These are phyloP conservation scores for Bathynomus jamesi DNA, from an alignment of 1,140 invertebrate species.

Conservation along the genomic window DNA sequence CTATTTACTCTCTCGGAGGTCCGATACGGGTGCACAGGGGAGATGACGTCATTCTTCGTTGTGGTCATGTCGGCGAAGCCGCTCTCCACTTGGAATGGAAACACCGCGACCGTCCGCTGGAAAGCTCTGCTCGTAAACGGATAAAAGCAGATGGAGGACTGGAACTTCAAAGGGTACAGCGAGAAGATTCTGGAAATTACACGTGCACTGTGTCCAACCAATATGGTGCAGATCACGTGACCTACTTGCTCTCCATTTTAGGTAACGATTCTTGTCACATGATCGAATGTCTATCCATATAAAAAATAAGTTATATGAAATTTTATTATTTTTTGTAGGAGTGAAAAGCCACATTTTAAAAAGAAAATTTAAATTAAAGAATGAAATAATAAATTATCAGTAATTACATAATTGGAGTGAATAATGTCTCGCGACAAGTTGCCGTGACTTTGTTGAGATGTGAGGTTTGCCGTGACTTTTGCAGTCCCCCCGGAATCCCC, in stretches of 20 bases:
- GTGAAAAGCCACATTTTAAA: no score
- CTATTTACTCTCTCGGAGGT: slow-evolving; percentile 60
- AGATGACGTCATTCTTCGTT: slow-evolving; percentile 66
- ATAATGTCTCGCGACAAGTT: no score
- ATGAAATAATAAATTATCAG: no score
- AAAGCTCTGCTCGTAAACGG: slow-evolving; percentile 16
- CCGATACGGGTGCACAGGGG: slow-evolving; percentile 67
- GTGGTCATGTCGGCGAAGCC: slow-evolving; percentile 65
- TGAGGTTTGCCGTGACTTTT: no score
- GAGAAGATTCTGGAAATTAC: slow-evolving; percentile 46
- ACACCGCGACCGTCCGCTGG: slow-evolving; percentile 37
- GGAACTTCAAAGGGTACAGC: slow-evolving; percentile 40
- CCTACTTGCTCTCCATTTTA: slow-evolving; percentile 24
- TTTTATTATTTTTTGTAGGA: no score
- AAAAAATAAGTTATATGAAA: no score
- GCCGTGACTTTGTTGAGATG: no score
- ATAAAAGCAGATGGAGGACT: slow-evolving; percentile 43
- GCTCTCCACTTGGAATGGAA: slow-evolving; percentile 56
- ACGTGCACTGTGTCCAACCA: slow-evolving; percentile 45
- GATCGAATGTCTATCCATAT: no score
- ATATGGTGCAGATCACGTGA: slow-evolving; percentile 39
- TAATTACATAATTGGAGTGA: no score
- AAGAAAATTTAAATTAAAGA: no score
- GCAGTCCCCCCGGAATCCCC: slow-evolving; percentile 28
- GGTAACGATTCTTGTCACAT: no score